phyloP scores from a whole-genome alignment of 1,140 invertebrate species.

The Bicyclus anynana region DNA sequence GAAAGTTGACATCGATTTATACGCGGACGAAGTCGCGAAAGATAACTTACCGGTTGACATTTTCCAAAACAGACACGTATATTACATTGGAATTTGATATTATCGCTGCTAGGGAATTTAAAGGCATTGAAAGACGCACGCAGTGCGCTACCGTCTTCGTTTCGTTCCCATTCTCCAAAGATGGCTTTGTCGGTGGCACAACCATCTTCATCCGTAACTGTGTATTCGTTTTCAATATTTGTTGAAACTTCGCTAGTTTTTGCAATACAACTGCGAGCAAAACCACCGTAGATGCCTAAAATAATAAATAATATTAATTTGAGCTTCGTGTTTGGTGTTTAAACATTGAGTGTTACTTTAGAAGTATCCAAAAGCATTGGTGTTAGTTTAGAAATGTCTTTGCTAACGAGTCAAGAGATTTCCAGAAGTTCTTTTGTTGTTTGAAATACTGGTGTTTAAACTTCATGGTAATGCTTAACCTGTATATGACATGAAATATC shows the following conservation, averaged over 20 bases:
- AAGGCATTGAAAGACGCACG: constrained; percentile 95
- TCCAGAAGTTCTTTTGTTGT: no score
- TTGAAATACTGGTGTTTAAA: no score
- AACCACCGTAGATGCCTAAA: constrained; percentile 94
- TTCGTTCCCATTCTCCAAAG: constrained; percentile 95
- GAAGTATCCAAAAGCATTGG: no score
- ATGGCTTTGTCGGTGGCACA: constrained; percentile 95
- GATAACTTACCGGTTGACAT: constrained; percentile 90
- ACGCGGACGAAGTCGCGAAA: no score
- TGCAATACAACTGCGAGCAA: constrained; percentile 93
- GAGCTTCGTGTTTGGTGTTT: background rate
- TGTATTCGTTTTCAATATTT: constrained; percentile 92
- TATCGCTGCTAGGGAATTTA: constrained; percentile 96
- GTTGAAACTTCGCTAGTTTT: constrained; percentile 90
- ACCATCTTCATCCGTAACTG: constrained; percentile 95
- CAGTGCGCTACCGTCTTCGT: constrained; percentile 88
- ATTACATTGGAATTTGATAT: constrained; percentile 97
- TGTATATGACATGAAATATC: no score
- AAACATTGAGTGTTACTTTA: no score
- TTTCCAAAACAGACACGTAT: constrained; percentile 96
- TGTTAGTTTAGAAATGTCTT: no score
- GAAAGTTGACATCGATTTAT: no score
- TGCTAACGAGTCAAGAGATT: no score
- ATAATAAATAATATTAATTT: background rate
- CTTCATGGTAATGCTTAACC: no score